These are phyloP conservation scores for Pachypanchax playfairii DNA, from an alignment of 2,113 vertebrate species.

Conservation along the genomic window DNA sequence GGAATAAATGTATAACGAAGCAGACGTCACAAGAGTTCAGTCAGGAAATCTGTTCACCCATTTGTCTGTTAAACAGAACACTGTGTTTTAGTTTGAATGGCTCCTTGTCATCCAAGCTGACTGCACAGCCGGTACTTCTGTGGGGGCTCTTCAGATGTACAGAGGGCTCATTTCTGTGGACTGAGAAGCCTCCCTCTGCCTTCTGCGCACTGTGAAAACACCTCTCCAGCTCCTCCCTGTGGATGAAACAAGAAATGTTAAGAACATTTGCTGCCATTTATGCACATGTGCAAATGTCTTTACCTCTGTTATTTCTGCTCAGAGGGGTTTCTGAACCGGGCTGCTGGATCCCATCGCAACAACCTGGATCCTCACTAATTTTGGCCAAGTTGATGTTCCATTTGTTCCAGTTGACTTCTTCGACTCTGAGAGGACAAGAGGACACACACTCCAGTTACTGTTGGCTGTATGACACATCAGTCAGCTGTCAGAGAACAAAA, in stretches of 20 bases:
- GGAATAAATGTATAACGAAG: not conserved
- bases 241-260: slow-evolving; percentile 27
- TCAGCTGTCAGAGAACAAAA: slow-evolving; percentile 50
- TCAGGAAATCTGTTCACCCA: not conserved
- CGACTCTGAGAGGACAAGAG: slow-evolving; percentile 83
- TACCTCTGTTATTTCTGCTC: slow-evolving; percentile 32
- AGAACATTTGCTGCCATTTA: not conserved
- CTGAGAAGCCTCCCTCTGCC: not conserved
- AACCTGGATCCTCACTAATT: slow-evolving; percentile 93
- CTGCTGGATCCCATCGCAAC: slow-evolving; percentile 45
- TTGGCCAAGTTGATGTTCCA: slow-evolving; percentile 94
- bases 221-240: slow-evolving; percentile 71
- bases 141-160: slow-evolving; percentile 36
- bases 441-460: slow-evolving; percentile 67
- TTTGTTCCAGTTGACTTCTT: slow-evolving; percentile 96
- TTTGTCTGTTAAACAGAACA: slow-evolving; percentile 8
- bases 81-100: slow-evolving; percentile 19
- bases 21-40: slow-evolving; percentile 2
- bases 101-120: slow-evolving; percentile 19
- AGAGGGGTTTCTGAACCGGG: not conserved
- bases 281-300: not conserved
- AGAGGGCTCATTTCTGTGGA: slow-evolving; percentile 64
- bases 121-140: slow-evolving; percentile 2
- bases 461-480: slow-evolving; percentile 48
- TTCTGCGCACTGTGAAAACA: slow-evolving; percentile 35